These are phyloP conservation scores for Eledona agricola DNA, from an alignment of 2,888 invertebrate species.

Conservation along the genomic window DNA sequence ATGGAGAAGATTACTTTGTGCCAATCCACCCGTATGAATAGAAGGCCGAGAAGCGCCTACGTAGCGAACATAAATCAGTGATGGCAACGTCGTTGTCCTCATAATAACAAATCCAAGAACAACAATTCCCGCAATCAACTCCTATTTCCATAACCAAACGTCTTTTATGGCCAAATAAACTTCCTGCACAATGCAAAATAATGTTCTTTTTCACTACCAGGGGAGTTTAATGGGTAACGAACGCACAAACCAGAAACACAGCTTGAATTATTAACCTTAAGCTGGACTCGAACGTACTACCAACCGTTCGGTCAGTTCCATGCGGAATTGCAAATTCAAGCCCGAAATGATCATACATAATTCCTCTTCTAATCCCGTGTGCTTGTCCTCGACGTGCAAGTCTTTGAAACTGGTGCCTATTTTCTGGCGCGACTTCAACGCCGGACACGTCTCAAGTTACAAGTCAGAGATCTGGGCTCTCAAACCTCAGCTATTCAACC, in stretches of 20 bases:
- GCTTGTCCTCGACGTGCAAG: too few relatives aligned
- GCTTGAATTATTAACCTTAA: constrained; percentile 24
- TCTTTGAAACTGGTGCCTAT: too few relatives aligned
- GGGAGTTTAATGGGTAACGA: constrained; percentile 29
- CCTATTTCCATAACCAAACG: constrained; percentile 40
- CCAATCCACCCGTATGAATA: constrained; percentile 29
- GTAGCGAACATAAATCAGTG: constrained; percentile 37
- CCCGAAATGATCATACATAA: too few relatives aligned
- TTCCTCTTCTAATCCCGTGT: too few relatives aligned
- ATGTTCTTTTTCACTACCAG: constrained; percentile 29
- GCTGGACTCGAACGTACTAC: too few relatives aligned
- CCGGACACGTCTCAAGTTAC: too few relatives aligned
- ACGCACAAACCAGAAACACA: constrained; percentile 22
- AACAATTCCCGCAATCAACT: constrained; percentile 40
- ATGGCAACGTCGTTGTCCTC: constrained; percentile 40
- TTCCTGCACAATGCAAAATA: constrained; percentile 38
- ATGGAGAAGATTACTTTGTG: constrained; percentile 21
- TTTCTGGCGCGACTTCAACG: too few relatives aligned
- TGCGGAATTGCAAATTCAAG: too few relatives aligned
- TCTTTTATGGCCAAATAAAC: constrained; percentile 38
- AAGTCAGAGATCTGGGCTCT: too few relatives aligned
- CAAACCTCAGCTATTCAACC: too few relatives aligned
- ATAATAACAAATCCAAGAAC: constrained; percentile 41
- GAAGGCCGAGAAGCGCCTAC: constrained; percentile 35
- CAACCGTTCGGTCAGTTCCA: too few relatives aligned